phyloP scores from a whole-genome alignment of 2,888 invertebrate genomes.

The Synergus itoensis region DNA sequence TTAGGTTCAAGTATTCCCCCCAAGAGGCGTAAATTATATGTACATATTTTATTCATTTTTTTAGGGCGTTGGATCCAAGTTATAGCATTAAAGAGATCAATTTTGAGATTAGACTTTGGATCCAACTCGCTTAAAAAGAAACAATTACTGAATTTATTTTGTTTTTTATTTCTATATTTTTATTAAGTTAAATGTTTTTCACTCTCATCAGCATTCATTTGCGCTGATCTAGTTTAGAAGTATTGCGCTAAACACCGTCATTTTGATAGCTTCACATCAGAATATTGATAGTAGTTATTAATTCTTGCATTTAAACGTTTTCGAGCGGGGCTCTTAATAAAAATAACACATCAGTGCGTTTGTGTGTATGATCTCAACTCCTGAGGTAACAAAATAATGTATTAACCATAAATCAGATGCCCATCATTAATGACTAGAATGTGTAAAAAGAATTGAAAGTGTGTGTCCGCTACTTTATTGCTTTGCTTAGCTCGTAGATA shows the following conservation, averaged over 20 bases:
- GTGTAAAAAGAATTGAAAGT: constrained; percentile 60
- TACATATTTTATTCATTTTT: not conserved
- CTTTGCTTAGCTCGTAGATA: constrained; percentile 59
- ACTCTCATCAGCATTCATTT: constrained; percentile 60
- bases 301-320: constrained; percentile 44
- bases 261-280: constrained; percentile 55
- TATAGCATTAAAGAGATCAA: no score
- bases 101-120: no score
- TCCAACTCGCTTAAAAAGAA: not conserved
- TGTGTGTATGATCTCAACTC: constrained; percentile 76
- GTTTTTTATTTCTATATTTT: constrained; percentile 9
- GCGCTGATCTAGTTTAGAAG: constrained; percentile 57
- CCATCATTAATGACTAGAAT: constrained; percentile 57
- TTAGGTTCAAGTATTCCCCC: not conserved
- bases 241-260: constrained; percentile 44
- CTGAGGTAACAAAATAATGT: constrained; percentile 75
- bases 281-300: constrained; percentile 55
- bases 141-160: constrained; percentile 1
- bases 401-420: constrained; percentile 65
- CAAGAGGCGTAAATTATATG: constrained; percentile 20
- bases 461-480: constrained; percentile 65
- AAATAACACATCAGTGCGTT: constrained; percentile 64
- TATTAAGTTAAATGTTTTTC: constrained; percentile 37
- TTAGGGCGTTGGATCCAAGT: no score
- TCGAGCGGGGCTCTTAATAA: constrained; percentile 48